phyloP scores from a whole-genome alignment of 2,888 invertebrate genomes.

The Oxystoma pomonae region DNA sequence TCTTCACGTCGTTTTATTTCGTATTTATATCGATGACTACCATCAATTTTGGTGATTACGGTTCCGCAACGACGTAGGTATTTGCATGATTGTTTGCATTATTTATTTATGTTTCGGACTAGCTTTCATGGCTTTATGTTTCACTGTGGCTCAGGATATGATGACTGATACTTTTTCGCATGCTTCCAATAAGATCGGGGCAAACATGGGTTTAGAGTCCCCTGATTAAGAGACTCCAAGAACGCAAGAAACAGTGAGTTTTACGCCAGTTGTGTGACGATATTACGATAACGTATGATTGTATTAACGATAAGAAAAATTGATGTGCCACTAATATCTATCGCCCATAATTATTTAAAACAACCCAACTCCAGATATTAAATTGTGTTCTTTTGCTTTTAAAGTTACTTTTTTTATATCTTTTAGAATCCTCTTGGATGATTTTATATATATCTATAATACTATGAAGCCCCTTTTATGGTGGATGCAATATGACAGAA shows the following conservation, averaged over 20 bases:
- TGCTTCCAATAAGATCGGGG: constrained; percentile 79
- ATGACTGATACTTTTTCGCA: constrained; percentile 68
- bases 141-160: constrained; percentile 89
- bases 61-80: constrained; percentile 75
- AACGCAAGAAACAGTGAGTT: background rate
- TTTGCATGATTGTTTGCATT: constrained; percentile 86
- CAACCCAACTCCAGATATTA: no score
- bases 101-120: constrained; percentile 92
- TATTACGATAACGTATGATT: no score
- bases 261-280: background rate
- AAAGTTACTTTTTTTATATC: no score
- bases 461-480: no score
- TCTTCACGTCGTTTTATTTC: constrained; percentile 93
- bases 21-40: constrained; percentile 96
- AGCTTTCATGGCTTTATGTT: constrained; percentile 94
- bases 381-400: no score
- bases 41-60: constrained; percentile 92
- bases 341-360: no score
- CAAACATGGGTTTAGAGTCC: constrained; percentile 61
- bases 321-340: no score
- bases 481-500: no score
- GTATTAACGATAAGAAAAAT: no score
- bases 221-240: background rate
- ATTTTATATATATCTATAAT: no score
- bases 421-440: no score